Evolutionary conservation across 2,888 invertebrate genomes (phyloP).

Genomic region (Caenorhabditis sp.): DNA sequence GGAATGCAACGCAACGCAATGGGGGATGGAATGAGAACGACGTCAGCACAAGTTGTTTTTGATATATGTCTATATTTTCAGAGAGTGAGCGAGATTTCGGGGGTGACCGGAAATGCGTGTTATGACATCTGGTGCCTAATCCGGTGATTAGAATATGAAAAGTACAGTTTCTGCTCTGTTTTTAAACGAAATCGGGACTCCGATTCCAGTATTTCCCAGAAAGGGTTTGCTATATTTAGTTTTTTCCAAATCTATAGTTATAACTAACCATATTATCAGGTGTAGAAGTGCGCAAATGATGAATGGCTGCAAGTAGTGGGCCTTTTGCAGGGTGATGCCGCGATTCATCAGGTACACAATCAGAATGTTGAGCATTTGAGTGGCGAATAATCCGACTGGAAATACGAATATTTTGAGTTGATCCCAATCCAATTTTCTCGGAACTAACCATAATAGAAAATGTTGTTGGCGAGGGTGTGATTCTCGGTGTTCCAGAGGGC

Average conservation of each 20-base stretch:
- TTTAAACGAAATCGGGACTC: no score
- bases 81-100: slow-evolving; percentile 21
- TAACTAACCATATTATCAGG: slow-evolving; percentile 63
- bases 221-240: no score
- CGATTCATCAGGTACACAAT: slow-evolving; percentile 65
- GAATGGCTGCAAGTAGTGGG: slow-evolving; percentile 66
- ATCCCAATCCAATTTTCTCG: not conserved
- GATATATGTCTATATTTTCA: slow-evolving; percentile 20
- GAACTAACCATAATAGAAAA: slow-evolving; percentile 58
- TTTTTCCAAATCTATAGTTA: no score
- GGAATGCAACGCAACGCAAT: no score
- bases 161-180: no score
- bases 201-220: no score
- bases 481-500: slow-evolving; percentile 60
- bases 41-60: slow-evolving; percentile 18
- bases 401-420: no score
- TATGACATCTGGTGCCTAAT: slow-evolving; percentile 39
- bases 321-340: slow-evolving; percentile 63
- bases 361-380: slow-evolving; percentile 59
- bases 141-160: slow-evolving; percentile 25
- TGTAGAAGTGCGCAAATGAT: slow-evolving; percentile 66
- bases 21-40: no score
- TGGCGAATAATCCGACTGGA: slow-evolving; percentile 58
- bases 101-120: slow-evolving; percentile 44
- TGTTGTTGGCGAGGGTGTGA: slow-evolving; percentile 53